Evolutionary conservation across 2,113 vertebrate genomes (phyloP).

Genomic region (Elephantulus edwardii): DNA sequence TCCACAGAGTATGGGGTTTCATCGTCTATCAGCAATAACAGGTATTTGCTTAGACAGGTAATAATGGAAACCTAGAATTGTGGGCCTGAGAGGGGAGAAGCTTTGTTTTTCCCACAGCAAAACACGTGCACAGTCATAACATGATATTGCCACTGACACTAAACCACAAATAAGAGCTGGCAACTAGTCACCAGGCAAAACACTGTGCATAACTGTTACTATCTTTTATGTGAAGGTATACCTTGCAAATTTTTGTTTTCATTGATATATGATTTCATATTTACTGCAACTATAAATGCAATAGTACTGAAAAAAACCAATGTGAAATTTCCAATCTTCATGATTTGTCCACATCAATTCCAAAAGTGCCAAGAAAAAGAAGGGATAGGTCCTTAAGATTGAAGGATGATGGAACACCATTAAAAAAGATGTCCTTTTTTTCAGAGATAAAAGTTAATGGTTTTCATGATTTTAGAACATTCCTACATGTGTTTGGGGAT

Average conservation of each 20-base stretch:
- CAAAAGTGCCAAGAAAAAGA: constrained; percentile 56
- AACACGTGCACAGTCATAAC: background rate
- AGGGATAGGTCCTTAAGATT: background rate
- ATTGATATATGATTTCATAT: constrained; percentile 36
- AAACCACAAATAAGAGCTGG: constrained; percentile 22
- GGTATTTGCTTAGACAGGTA: background rate
- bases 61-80: background rate
- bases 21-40: background rate
- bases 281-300: background rate
- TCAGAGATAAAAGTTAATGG: background rate
- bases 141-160: background rate
- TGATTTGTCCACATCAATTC: background rate
- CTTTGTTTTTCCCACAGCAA: background rate
- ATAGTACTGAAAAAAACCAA: background rate
- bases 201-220: background rate
- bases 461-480: background rate
- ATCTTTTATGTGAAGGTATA: constrained; percentile 26
- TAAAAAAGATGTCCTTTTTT: constrained; percentile 17
- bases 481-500: background rate
- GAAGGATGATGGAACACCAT: constrained; percentile 1
- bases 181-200: constrained; percentile 3
- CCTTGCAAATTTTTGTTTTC: constrained; percentile 48
- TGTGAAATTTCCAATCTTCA: constrained; percentile 19
- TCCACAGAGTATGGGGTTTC: constrained; percentile 36
- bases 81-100: background rate